Conservation (phyloP, 2,113 vertebrate species). For the Menidia beryllina region DNA sequence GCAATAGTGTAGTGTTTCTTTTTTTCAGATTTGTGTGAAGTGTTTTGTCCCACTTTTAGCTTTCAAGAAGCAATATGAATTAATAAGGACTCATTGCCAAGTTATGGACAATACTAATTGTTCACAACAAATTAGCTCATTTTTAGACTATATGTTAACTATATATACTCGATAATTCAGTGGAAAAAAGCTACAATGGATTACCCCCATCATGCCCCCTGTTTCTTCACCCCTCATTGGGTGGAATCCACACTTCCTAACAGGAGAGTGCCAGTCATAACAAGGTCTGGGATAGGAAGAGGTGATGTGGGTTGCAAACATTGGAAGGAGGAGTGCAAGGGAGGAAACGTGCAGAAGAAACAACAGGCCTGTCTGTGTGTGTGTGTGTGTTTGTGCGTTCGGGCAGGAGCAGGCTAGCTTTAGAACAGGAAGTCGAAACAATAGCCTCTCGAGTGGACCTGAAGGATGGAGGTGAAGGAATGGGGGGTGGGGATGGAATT, state of each 20-base stretch:
- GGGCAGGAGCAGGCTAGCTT: slow-evolving; percentile 45
- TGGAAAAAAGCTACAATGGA: not conserved
- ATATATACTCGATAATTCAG: not conserved
- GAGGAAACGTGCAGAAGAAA: slow-evolving; percentile 48
- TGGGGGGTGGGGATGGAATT: slow-evolving; percentile 3
- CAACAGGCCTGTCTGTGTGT: slow-evolving; percentile 3
- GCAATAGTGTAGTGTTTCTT: not conserved
- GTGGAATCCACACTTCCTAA: slow-evolving; percentile 5
- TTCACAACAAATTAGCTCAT: not conserved
- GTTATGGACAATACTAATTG: not conserved
- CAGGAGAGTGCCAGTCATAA: slow-evolving; percentile 51
- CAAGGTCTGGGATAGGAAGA: slow-evolving; percentile 69
- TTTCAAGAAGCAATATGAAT: not conserved
- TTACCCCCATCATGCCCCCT: not conserved
- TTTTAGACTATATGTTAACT: not conserved
- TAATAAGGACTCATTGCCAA: not conserved
- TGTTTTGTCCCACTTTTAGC: not conserved
- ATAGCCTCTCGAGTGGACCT: slow-evolving; percentile 61
- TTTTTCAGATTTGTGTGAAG: not conserved
- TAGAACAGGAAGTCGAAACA: slow-evolving; percentile 80
- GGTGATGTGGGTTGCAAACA: slow-evolving; percentile 69
- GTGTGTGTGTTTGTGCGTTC: slow-evolving; percentile 16
- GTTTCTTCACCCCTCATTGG: not conserved
- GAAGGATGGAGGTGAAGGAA: slow-evolving; percentile 44
- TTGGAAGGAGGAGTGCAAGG: slow-evolving; percentile 44